These are phyloP conservation scores for Acanthosepion pharaonis DNA, from an alignment of 2,888 invertebrate species.

Conservation along the genomic window DNA sequence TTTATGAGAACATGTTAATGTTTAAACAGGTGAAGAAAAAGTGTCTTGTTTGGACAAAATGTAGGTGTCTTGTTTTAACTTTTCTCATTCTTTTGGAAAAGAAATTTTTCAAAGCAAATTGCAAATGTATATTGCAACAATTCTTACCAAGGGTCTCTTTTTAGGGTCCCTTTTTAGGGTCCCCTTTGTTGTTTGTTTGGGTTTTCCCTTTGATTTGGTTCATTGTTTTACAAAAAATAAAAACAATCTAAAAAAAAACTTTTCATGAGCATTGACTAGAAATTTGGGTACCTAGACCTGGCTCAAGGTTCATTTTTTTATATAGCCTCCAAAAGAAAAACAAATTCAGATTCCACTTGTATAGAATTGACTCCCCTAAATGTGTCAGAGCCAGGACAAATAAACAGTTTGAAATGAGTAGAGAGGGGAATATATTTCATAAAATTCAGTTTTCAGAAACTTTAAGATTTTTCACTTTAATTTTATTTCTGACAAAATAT, in stretches of 20 bases:
- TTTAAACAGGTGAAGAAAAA: background rate
- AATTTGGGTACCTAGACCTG: background rate
- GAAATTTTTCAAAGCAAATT: background rate
- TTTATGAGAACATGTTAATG: background rate
- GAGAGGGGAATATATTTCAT: background rate
- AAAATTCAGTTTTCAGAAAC: background rate
- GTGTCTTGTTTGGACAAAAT: background rate
- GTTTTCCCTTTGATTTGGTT: slow-evolving; percentile 12
- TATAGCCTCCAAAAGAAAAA: background rate
- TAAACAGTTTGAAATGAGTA: background rate
- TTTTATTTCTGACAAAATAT: too few species aligned
- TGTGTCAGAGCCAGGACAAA: background rate
- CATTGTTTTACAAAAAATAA: slow-evolving; percentile 14
- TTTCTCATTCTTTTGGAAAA: background rate
- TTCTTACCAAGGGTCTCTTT: background rate
- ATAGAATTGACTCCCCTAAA: background rate
- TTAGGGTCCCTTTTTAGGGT: background rate
- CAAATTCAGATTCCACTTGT: background rate
- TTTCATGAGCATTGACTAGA: slow-evolving; percentile 8
- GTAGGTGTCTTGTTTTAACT: background rate
- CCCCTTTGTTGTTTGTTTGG: background rate
- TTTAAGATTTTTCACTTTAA: too few species aligned
- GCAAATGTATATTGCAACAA: background rate
- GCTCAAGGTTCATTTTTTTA: background rate
- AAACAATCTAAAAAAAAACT: background rate